Evolutionary conservation across 1,140 invertebrate species (phyloP), one percentile per base, ranked within the genome.

Genomic region (Drosophila carrolli): DNA sequence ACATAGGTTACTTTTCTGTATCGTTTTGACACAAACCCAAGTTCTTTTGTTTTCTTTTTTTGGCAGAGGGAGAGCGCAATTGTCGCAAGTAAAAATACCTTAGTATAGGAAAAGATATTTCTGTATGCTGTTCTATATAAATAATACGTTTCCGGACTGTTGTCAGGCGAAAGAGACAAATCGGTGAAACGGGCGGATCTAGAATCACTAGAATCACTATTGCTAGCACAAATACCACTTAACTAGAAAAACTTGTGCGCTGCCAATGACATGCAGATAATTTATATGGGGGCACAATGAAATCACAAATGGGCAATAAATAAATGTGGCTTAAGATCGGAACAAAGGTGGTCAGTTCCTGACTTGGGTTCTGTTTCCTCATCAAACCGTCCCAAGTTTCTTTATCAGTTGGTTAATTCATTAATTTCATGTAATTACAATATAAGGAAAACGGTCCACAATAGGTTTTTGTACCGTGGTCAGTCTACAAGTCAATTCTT

Each of bases 51-150:
- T 44, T 32, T 27, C 11, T 55, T 6, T 35, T 37, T 11, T 44
- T 27, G 8, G n/a, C 55, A 9, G 5, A 13, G 13, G 35, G 13
- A 27, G 16, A 46, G n/a, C n/a, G 43, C 62, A 65, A 47, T 62
- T 65, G 62, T 62, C 53, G 60, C 27, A 47, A 62, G 62, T 65
- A 62, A 65, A 65, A 62, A 65, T 61, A 61, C n/a, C 40, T 61
- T 11, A 27, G 11, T 29, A 19, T 37, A 27, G 57, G 38, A 41
- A 29, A 14, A 66, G 32, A 38, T 41, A 50, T 67, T 51, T 66
- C 9, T 43, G 62, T 29, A 13, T 11, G 16, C 53, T 40, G 44
- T 43, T 47, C 43, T 66, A 66, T 32, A 66, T 32, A 66, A 65
- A 65, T 46, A 65, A 27, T 43, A 61, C 59, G 41, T 37, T 65